Conservation (phyloP, 1,140 invertebrate genomes). For the Drepana arcuata region DNA sequence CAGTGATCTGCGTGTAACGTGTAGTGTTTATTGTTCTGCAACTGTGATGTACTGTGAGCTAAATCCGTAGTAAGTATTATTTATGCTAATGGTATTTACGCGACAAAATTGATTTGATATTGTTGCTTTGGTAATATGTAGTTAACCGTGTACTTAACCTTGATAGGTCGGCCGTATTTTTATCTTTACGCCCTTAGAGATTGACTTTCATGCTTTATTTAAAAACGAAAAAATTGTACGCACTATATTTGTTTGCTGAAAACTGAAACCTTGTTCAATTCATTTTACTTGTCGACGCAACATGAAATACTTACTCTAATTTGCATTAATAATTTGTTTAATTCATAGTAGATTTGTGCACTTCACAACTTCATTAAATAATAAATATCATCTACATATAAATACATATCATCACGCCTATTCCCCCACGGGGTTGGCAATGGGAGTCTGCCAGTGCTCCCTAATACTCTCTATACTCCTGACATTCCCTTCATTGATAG, state of each 20-base stretch:
- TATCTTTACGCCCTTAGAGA: background rate
- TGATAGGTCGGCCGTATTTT: constrained; percentile 4
- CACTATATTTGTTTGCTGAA: background rate
- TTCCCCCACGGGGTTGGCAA: too few species aligned
- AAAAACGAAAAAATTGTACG: background rate
- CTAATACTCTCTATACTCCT: too few species aligned
- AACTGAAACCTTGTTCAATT: background rate
- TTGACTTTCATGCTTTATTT: background rate
- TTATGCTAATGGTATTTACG: constrained; percentile 1
- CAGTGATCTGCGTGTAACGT: constrained; percentile 16
- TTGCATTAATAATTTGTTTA: background rate
- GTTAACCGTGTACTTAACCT: constrained; percentile 9
- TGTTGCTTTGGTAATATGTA: too few species aligned
- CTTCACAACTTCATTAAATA: too few species aligned
- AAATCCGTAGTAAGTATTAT: constrained; percentile 17
- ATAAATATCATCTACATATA: too few species aligned
- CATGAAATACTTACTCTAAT: too few species aligned
- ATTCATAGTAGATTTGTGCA: too few species aligned
- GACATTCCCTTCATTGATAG: too few species aligned
- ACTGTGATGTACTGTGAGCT: constrained; percentile 12
- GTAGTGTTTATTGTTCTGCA: constrained; percentile 6
- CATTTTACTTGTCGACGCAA: too few species aligned
- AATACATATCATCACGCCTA: too few species aligned
- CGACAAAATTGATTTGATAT: background rate
- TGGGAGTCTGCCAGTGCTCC: too few species aligned